These are phyloP conservation scores for Epinotia ramella DNA, from an alignment of 2,888 invertebrate species.

Conservation along the genomic window DNA sequence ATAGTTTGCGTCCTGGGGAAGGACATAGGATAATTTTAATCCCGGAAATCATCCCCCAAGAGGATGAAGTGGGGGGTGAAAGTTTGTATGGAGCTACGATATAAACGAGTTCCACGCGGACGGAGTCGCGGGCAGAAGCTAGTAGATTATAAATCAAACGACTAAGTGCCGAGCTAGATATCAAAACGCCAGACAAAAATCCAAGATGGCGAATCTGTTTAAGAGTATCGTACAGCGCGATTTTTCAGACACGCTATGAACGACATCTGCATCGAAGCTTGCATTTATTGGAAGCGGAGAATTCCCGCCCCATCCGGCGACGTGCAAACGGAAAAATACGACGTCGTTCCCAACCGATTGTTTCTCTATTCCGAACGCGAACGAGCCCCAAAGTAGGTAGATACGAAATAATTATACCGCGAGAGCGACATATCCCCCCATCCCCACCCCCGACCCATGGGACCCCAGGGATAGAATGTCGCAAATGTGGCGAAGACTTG, in stretches of 20 bases:
- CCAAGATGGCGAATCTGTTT: conserved; percentile 20
- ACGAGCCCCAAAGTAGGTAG: conserved; percentile 67
- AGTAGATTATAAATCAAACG: conserved; percentile 4
- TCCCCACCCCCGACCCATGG: conserved; percentile 48
- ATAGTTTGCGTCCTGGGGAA: too few relatives aligned
- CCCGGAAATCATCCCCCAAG: too few relatives aligned
- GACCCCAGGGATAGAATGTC: conserved; percentile 62
- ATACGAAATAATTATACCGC: conserved; percentile 81
- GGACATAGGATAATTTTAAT: too few relatives aligned
- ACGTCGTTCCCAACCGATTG: conserved; percentile 66
- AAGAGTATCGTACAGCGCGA: conserved; percentile 25
- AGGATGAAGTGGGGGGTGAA: too few relatives aligned
- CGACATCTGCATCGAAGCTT: conserved; percentile 55
- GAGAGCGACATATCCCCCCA: conserved; percentile 64
- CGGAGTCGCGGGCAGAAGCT: too few relatives aligned
- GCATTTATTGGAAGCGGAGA: conserved; percentile 63
- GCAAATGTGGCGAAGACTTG: conserved; percentile 79
- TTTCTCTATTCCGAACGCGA: conserved; percentile 71
- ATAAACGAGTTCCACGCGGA: too few relatives aligned
- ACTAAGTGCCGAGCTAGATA: not conserved
- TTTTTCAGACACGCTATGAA: conserved; percentile 33
- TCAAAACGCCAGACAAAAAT: conserved; percentile 26
- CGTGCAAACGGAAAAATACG: conserved; percentile 71
- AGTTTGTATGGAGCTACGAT: too few relatives aligned
- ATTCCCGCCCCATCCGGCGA: conserved; percentile 58